These are phyloP conservation scores for Marmota monax DNA, from an alignment of 2,113 vertebrate species.

Conservation along the genomic window DNA sequence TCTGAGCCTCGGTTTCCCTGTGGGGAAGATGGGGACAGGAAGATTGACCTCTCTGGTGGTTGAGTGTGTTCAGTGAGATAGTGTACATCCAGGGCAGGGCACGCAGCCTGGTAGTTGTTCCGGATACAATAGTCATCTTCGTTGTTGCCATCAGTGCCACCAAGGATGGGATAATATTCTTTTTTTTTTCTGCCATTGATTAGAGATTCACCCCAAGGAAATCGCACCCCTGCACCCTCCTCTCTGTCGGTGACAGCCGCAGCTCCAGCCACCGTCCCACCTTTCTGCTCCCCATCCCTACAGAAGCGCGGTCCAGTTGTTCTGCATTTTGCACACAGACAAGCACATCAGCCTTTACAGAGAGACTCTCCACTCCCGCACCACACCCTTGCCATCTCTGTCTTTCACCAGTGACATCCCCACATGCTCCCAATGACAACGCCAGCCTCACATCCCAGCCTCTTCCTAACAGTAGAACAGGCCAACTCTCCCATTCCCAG, in stretches of 20 bases:
- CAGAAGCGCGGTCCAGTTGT: not conserved
- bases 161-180: not conserved
- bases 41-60: not conserved
- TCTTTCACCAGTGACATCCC: not conserved
- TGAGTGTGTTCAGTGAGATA: not conserved
- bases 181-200: not conserved
- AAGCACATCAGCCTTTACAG: not conserved
- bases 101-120: not conserved
- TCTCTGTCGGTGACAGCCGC: not conserved
- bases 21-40: not conserved
- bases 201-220: not conserved
- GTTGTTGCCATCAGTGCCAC: not conserved
- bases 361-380: not conserved
- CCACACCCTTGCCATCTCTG: not conserved
- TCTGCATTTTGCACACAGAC: not conserved
- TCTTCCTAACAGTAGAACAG: not conserved
- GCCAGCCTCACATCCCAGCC: not conserved
- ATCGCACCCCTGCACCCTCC: not conserved
- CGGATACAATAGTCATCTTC: not conserved
- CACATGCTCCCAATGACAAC: accelerated
- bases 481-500: accelerated
- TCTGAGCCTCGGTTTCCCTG: not conserved
- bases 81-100: accelerated
- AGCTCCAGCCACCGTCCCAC: not conserved
- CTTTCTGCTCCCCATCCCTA: not conserved